Evolutionary conservation across 2,113 vertebrate genomes (phyloP), one percentile per base, ranked within the genome.

Genomic region (Triplophysa rosa): DNA sequence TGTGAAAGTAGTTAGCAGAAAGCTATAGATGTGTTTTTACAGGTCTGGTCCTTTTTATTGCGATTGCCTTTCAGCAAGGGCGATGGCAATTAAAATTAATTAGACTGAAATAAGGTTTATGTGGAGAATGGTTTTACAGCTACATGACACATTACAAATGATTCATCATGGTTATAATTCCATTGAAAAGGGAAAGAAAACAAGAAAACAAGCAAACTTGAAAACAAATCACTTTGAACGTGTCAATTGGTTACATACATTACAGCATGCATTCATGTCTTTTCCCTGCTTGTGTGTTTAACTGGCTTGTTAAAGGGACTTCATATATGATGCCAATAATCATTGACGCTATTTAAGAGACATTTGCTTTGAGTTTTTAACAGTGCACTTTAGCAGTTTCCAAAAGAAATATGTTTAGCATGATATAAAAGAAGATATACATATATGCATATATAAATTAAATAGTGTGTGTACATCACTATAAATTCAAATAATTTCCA

Each of bases 221-320:
- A 82, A 84, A 86, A 87, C 82, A 84, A 82, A 83, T 79, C 65
- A 86, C 75, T 77, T 84, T 82, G 56, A 83, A 79, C 65, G 80
- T 83, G 82, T 82, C 79, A 83, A 85, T 78, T 92, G 86, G 92
- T 93, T 91, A 92, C 90, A 89, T 71, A 84, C 84, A 93, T 76
- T 89, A 90, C 92, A 93, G 93, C 95, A 96, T 96, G 95, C 95
- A 96, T 90, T 86, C 95, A 93, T 93, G 94, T 91, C 91, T 87
- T 89, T 84, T 90, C 70, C 75, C 82, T 95, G 94, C 80, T 82
- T 52, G 83, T 93, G 93, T 93, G 93, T 88, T 84, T 87, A 88
- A 88, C 88, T 90, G 82, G 80, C 93, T 95, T 94, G 97, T 98
- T 99, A 98, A 99, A 99, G 98, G 97, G 98, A 99, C 98, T 97